Evolutionary conservation across 1,140 invertebrate species (phyloP), one percentile per base, ranked within the genome.

Genomic region (Neomicropteryx cornuta): DNA sequence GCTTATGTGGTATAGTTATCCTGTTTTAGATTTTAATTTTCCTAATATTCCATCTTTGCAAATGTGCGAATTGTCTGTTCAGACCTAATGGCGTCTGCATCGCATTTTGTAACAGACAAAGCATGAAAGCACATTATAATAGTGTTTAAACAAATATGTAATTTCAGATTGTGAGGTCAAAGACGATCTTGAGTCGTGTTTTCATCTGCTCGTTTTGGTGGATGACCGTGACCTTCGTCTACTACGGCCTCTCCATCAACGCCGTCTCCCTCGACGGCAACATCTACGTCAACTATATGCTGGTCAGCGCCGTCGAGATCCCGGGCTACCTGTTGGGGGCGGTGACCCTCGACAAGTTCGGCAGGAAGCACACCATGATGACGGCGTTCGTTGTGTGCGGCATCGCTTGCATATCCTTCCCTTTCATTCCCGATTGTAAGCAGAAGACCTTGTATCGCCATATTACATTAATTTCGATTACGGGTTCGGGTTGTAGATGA

Each of bases 201-300:
- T 55, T 73, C 2, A 73, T 76, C 14, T 78, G 79, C 41, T 78
- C 73, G 5, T 75, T 82, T 50, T 83, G 73, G 64, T 87, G 78
- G 81, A 71, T 81, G 10, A 77, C 79, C 1, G 74, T 78, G 43
- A 76, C 79, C 1, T 79, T 88, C 44, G 75, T 87, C 4, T 91
- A 87, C 53, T 90, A 81, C 47, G 81, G 78, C 1, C 48, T 83
- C 11, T 75, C 76, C 2, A 68, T 81, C 23, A 79, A 80, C 44
- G 72, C 77, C 0, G 76, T 75, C 22, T 70, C 76, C 13, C 60
- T 83, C 13, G 75, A 68, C 13, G 78, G 79, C 3, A 72, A 79
- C 50, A 70, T 67, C 33, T 75, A 75, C 48, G 44, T 65, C n/a
- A 75, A 74, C 51, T 75, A 73, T 43, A 66, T 71, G 17, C 54